phyloP scores from a whole-genome alignment of 2,888 invertebrate species.

The Drosophila algonquin region DNA sequence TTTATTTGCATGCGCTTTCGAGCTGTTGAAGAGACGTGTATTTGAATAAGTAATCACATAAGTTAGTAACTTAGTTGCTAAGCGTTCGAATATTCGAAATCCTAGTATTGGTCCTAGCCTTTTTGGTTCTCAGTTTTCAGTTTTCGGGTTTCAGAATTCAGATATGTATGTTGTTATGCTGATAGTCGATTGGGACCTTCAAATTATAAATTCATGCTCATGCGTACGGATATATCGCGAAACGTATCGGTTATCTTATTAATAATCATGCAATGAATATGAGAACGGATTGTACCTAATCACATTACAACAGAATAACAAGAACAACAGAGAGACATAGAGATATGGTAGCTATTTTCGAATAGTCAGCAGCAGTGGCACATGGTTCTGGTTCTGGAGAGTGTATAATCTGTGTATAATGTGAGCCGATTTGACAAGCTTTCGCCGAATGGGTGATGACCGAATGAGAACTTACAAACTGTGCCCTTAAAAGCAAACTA shows the following conservation, averaged over 20 bases:
- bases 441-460: not conserved
- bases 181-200: not conserved
- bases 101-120: slow-evolving; percentile 4
- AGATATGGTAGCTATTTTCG: slow-evolving; percentile 8
- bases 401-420: slow-evolving; percentile 22
- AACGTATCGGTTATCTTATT: slow-evolving; percentile 25
- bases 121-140: slow-evolving; percentile 51
- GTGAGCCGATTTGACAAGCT: slow-evolving; percentile 25
- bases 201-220: slow-evolving; percentile 51
- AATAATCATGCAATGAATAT: slow-evolving; percentile 41
- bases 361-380: slow-evolving; percentile 29
- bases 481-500: not conserved
- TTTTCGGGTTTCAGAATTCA: slow-evolving; percentile 28
- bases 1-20: slow-evolving; percentile 81
- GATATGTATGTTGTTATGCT: not conserved
- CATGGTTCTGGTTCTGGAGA: not conserved
- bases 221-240: slow-evolving; percentile 33
- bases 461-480: slow-evolving; percentile 24
- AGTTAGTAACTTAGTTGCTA: slow-evolving; percentile 65
- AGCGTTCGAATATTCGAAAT: not conserved
- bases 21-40: slow-evolving; percentile 82
- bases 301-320: slow-evolving; percentile 8
- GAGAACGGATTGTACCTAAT: slow-evolving; percentile 12
- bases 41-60: slow-evolving; percentile 72
- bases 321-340: not conserved